Evolutionary conservation across 1,140 invertebrate genomes (phyloP).

Genomic region (Leptopilina clavipes): DNA sequence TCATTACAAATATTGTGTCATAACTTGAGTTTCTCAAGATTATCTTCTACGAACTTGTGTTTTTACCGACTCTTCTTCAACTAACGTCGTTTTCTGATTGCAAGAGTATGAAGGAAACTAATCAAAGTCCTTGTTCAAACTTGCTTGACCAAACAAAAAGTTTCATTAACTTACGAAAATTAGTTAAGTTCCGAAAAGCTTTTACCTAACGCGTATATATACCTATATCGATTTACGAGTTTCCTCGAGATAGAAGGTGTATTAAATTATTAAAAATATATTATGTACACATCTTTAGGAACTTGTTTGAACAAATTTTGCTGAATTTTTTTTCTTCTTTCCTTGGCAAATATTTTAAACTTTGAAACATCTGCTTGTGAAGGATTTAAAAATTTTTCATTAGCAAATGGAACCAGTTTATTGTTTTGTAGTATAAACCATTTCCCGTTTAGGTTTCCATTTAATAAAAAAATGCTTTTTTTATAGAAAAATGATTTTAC

Average conservation of each 20-base stretch:
- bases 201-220: neutral
- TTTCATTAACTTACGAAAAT: slow-evolving; percentile 20
- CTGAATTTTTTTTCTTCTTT: neutral
- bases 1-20: slow-evolving; percentile 23
- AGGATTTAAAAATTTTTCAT: too few species aligned
- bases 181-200: slow-evolving; percentile 21
- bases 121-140: slow-evolving; percentile 24
- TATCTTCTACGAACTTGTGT: slow-evolving; percentile 2
- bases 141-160: slow-evolving; percentile 27
- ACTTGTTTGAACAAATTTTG: too few species aligned
- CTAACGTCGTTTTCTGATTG: slow-evolving; percentile 1
- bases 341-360: too few species aligned
- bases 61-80: slow-evolving; percentile 18
- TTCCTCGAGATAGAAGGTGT: neutral
- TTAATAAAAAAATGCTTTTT: too few species aligned
- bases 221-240: neutral
- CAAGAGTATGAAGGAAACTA: slow-evolving; percentile 13
- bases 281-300: neutral
- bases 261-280: neutral
- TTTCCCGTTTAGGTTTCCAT: neutral
- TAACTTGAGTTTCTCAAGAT: neutral
- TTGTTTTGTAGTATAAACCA: neutral
- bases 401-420: too few species aligned
- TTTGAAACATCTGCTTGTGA: too few species aligned
- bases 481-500: too few species aligned